Base-by-base conservation (phyloP, 2,888 invertebrate genomes). In the Caenorhabditis sp. region DNA sequence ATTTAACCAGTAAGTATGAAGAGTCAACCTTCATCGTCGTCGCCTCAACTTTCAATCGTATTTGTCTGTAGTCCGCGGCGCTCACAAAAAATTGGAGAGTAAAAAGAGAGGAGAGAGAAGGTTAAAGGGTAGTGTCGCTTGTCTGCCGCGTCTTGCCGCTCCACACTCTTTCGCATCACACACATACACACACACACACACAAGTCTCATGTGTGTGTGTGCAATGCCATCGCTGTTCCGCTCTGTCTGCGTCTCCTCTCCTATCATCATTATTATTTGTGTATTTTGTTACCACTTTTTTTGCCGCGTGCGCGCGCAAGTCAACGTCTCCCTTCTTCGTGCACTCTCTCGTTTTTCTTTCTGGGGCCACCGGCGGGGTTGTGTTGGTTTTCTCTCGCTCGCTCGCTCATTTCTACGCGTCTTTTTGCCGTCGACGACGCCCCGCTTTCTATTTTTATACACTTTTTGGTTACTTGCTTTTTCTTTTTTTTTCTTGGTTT, bases 271-370 rank as follows among this genome's bases (percentile, higher is more conserved):
- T n/a, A n/a, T 43, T 60, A 43, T 70, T 59, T 66, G 70, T 70
- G 62, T 71, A 71, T 71, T 71, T 71, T 71, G 70, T 71, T 71
- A 71, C 70, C 66, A 66, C 66, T 71, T 71, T 70, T 66, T 66
- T 71, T 66, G 66, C 66, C 59, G 49, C 37, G 17, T 57, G 26
- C 12, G 26, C 24, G 26, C 58, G 50, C 69, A 61, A 59, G 60
- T 64, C 69, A 51, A 51, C 43, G 26, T 43, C 68, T 63, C 54
- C 61, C 55, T 37, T 21, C 54, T 21, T 12, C 59, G 19, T 12
- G 51, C 31, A 12, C 21, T 23, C 51, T 51, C 4, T 43, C 14
- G 6, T 43, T 43, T 43, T 5, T 43, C 17, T 43, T 10, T 17
- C 14, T 43, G 17, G 43, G 43, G 43, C 10, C 43, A 43, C 43